Evolutionary conservation across 1,140 invertebrate genomes (phyloP).

Genomic region (Venustaconcha ellipsiformis): DNA sequence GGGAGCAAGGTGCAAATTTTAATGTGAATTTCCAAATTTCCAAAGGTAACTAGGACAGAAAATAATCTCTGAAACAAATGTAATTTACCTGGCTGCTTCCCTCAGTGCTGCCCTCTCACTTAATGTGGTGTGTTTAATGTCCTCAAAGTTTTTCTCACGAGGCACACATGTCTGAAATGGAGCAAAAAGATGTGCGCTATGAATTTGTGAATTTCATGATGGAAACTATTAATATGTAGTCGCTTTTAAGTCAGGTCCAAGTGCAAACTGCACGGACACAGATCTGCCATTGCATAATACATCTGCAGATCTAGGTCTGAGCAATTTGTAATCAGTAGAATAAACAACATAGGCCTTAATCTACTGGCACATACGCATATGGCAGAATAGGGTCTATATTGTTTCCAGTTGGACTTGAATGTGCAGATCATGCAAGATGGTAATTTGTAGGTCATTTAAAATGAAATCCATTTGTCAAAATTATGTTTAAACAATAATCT

Average conservation of each 20-base stretch:
- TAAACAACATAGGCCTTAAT: no score
- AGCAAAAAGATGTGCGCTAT: conserved; percentile 12
- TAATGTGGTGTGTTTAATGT: conserved; percentile 97
- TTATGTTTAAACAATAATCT: no score
- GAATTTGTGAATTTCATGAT: conserved; percentile 2
- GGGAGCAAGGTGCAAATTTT: no score
- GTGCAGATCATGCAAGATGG: no score
- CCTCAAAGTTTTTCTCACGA: conserved; percentile 92
- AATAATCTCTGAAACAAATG: not conserved
- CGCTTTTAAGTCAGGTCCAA: not conserved
- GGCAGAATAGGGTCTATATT: no score
- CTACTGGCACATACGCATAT: not conserved
- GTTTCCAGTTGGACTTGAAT: no score
- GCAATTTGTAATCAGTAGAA: no score
- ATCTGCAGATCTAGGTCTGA: not conserved
- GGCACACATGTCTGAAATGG: conserved; percentile 76
- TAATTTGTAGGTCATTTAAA: no score
- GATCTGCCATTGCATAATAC: not conserved
- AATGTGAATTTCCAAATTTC: no score
- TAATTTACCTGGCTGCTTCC: conserved; percentile 80
- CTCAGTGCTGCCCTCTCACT: conserved; percentile 92
- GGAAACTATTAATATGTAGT: not conserved
- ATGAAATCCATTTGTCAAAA: no score
- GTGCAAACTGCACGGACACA: not conserved
- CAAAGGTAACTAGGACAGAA: no score